These are phyloP conservation scores for Epistrophe eligans DNA, from an alignment of 2,888 invertebrate genomes.

Conservation along the genomic window DNA sequence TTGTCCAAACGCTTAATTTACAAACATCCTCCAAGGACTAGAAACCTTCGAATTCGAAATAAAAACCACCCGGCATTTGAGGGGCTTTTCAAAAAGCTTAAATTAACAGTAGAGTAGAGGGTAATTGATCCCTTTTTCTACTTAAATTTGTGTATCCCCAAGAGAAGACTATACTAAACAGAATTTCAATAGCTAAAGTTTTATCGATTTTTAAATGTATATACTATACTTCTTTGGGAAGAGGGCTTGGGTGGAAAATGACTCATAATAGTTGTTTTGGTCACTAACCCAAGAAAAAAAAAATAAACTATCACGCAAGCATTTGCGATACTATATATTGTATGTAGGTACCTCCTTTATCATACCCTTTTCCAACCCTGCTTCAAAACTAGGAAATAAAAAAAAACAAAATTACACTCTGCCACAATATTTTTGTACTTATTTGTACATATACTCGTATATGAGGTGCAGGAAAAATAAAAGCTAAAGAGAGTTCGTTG, in stretches of 20 bases:
- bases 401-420: slow-evolving; percentile 11
- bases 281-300: slow-evolving; percentile 36
- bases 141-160: slow-evolving; percentile 9
- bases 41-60: background rate
- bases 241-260: slow-evolving; percentile 22
- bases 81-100: background rate
- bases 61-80: background rate
- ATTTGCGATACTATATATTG: slow-evolving; percentile 18
- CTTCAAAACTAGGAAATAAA: slow-evolving; percentile 15
- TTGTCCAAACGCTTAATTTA: slow-evolving; percentile 6
- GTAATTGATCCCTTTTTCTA: slow-evolving; percentile 31
- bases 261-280: slow-evolving; percentile 49
- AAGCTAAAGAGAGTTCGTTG: slow-evolving; percentile 64
- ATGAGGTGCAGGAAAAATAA: slow-evolving; percentile 5
- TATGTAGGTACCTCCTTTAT: background rate
- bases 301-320: slow-evolving; percentile 28
- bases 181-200: slow-evolving; percentile 16
- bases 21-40: slow-evolving; percentile 7
- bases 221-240: background rate
- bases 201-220: slow-evolving; percentile 37
- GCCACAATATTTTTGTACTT: slow-evolving; percentile 18
- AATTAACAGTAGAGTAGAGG: background rate
- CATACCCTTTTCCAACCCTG: slow-evolving; percentile 24
- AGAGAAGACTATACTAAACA: background rate
- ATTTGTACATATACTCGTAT: background rate